phyloP scores from a whole-genome alignment of 2,113 vertebrate species.

The Phoenicopterus ruber region DNA sequence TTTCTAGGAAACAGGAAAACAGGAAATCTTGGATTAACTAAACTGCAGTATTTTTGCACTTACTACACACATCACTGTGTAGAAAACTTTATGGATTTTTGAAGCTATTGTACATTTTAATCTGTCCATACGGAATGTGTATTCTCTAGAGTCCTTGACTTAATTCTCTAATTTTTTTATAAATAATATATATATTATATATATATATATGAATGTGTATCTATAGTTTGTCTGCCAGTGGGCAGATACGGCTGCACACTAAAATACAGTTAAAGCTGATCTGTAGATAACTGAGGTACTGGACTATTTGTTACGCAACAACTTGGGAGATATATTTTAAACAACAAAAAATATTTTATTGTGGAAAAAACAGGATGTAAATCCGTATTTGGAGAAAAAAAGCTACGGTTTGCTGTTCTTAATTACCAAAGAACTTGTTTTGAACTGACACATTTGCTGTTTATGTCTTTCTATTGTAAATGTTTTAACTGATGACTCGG shows the following conservation, averaged over 20 bases:
- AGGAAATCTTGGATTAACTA: slow-evolving; percentile 74
- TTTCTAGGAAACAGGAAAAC: slow-evolving; percentile 74
- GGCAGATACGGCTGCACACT: slow-evolving; percentile 70
- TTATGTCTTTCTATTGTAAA: slow-evolving; percentile 69
- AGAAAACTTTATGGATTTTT: slow-evolving; percentile 60
- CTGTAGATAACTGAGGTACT: slow-evolving; percentile 78
- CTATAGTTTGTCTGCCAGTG: slow-evolving; percentile 67
- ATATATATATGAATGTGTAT: slow-evolving; percentile 75
- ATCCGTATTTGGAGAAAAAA: slow-evolving; percentile 71
- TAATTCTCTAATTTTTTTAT: slow-evolving; percentile 76
- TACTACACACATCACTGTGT: slow-evolving; percentile 68
- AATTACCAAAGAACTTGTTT: slow-evolving; percentile 94
- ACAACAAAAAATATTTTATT: slow-evolving; percentile 81
- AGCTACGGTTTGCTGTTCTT: slow-evolving; percentile 78
- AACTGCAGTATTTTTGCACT: slow-evolving; percentile 76
- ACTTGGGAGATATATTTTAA: slow-evolving; percentile 60
- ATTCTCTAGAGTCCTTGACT: slow-evolving; percentile 70
- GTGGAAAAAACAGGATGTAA: slow-evolving; percentile 60
- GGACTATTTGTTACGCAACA: slow-evolving; percentile 69
- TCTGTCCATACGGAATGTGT: slow-evolving; percentile 69
- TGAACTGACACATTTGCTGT: slow-evolving; percentile 76
- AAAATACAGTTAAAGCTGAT: slow-evolving; percentile 68
- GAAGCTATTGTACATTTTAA: slow-evolving; percentile 76
- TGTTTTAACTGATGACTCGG: slow-evolving; percentile 68
- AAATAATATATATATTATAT: slow-evolving; percentile 75